Conservation (phyloP, 2,888 invertebrate genomes). For the Ligdia adustata region DNA sequence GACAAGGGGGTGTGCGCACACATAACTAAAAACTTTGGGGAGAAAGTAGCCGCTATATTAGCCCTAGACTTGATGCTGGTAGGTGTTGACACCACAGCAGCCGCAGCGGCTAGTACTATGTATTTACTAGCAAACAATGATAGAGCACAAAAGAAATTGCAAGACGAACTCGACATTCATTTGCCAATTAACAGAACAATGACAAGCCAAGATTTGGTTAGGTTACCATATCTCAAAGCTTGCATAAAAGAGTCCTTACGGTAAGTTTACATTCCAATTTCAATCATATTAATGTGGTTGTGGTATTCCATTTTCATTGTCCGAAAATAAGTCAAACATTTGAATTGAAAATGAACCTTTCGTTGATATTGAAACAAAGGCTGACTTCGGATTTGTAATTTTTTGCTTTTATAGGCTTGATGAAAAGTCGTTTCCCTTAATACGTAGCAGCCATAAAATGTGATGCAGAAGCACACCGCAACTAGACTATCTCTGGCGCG, state of each 20-base stretch:
- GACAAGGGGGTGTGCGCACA: constrained; percentile 75
- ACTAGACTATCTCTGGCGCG: constrained; percentile 38
- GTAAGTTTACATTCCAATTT: constrained; percentile 61
- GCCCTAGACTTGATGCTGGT: constrained; percentile 91
- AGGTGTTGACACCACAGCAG: constrained; percentile 93
- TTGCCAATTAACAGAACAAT: constrained; percentile 83
- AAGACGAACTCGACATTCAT: constrained; percentile 84
- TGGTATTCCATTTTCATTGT: constrained; percentile 4
- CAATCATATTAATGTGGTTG: constrained; percentile 6
- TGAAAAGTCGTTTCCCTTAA: constrained; percentile 9
- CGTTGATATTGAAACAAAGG: constrained; percentile 8
- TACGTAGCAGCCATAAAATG: constrained; percentile 24
- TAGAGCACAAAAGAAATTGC: constrained; percentile 86
- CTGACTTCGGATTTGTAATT: background rate
- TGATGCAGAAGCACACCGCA: constrained; percentile 32
- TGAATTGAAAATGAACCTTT: background rate
- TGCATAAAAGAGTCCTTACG: constrained; percentile 91
- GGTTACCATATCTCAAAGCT: constrained; percentile 88
- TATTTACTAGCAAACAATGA: constrained; percentile 89
- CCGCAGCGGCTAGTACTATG: constrained; percentile 89
- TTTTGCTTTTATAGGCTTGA: background rate
- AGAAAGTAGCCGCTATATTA: constrained; percentile 86
- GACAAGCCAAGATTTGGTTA: constrained; percentile 85
- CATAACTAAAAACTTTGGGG: constrained; percentile 63
- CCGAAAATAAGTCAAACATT: constrained; percentile 1